A percentile compares a stretch with the other conserved stretches of the same genome.
phyloP scores from a whole-genome alignment of 64 coral and sea anemone genomes.

The Porites australiensis region DNA sequence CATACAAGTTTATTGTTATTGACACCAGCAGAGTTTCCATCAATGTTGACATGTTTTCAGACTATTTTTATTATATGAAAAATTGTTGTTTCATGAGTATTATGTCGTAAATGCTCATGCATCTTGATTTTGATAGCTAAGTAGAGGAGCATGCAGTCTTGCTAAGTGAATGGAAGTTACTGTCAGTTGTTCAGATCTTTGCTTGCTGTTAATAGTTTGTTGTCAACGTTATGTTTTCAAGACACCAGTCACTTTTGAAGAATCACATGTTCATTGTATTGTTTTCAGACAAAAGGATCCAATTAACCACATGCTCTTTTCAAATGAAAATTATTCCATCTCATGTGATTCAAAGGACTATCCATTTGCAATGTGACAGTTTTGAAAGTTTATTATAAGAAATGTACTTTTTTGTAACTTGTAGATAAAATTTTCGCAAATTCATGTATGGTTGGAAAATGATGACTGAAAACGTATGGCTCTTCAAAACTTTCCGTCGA shows the following conservation, averaged over 20 bases:
- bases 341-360: not conserved
- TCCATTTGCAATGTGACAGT: constrained; percentile 3
- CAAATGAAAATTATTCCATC: not conserved
- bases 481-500: too few relatives aligned
- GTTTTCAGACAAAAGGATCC: constrained; percentile 8
- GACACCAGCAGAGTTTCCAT: too few relatives aligned
- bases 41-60: constrained; percentile 12
- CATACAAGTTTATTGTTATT: too few relatives aligned
- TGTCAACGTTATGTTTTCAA: not conserved
- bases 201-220: not conserved
- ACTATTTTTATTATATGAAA: too few relatives aligned
- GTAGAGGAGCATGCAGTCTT: too few relatives aligned
- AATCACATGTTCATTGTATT: constrained; percentile 38
- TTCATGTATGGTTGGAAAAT: too few relatives aligned
- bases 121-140: not conserved
- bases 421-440: too few relatives aligned
- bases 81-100: too few relatives aligned
- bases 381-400: not conserved
- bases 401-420: too few relatives aligned
- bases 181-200: not conserved
- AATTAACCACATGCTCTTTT: constrained; percentile 41
- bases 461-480: too few relatives aligned
- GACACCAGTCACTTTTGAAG: not conserved
- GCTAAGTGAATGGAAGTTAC: not conserved
- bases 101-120: not conserved